These are phyloP conservation scores for Scaptodrosophila latifasciaeformis DNA, from an alignment of 2,888 invertebrate species.

Conservation along the genomic window DNA sequence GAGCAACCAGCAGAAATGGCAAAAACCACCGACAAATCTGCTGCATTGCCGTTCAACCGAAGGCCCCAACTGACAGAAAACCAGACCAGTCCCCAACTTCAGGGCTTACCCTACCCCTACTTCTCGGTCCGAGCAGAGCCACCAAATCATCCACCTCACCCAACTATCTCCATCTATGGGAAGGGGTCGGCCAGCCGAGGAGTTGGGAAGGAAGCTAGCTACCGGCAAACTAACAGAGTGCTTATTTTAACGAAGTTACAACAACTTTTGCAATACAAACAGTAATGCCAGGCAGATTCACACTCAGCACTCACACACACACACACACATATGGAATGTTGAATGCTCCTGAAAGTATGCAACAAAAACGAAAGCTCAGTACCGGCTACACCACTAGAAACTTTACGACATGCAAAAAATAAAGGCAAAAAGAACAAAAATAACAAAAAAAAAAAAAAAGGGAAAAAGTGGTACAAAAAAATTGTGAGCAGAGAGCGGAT, in stretches of 20 bases:
- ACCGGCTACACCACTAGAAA: constrained; percentile 55
- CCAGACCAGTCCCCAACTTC: not conserved
- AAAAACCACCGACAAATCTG: constrained; percentile 64
- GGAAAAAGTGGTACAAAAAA: too few relatives aligned
- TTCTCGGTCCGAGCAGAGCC: too few relatives aligned
- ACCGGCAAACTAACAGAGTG: constrained; percentile 62
- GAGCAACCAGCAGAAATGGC: constrained; percentile 48
- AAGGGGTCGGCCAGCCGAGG: too few relatives aligned
- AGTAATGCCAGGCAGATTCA: constrained; percentile 65
- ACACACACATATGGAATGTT: constrained; percentile 19
- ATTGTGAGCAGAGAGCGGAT: constrained; percentile 70
- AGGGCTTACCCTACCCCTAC: not conserved
- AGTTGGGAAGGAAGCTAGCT: not conserved
- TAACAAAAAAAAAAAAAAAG: too few relatives aligned
- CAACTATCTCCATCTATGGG: too few relatives aligned
- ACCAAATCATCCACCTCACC: too few relatives aligned
- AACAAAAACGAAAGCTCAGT: constrained; percentile 37
- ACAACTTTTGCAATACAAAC: constrained; percentile 68
- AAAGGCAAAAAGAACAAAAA: too few relatives aligned
- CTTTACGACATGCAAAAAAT: constrained; percentile 69
- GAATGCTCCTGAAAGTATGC: constrained; percentile 51
- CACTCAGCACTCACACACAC: constrained; percentile 46
- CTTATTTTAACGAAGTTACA: constrained; percentile 70
- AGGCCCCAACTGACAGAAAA: not conserved
- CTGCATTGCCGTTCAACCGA: constrained; percentile 53